Base-by-base conservation (phyloP, 1,140 invertebrate species). In the Drosophila kikkawai region DNA sequence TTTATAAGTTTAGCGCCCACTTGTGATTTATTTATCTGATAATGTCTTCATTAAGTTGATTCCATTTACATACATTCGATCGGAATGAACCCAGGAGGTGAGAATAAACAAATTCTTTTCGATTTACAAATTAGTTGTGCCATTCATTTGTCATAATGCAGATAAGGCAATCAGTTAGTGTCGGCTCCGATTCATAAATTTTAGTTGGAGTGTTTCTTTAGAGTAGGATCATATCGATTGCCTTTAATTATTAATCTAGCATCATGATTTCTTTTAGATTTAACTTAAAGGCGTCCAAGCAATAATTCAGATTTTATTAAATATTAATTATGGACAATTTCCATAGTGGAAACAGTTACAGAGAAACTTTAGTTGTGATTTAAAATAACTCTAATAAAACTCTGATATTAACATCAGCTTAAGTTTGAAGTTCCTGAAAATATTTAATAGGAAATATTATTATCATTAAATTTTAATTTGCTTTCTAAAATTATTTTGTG, bases 41-140 rank as follows among this genome's bases (percentile, higher is more conserved):
- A 73, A 73, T 73, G 69, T 73, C 69, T 73, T 73, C 69, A 73
- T 73, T 73, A 73, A 73, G 67, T 22, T 70, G 67, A 70, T 70
- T 66, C 63, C 67, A 71, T 73, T 73, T 73, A 70, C 67, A 70
- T 70, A 70, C 67, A 68, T 56, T 59, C 67, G 45, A 60, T 73
- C 67, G 69, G 44, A n/a, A 51, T 56, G 69, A 58, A 73, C 67
- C 26, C 44, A 11, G 47, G 37, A 71, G 67, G 69, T 59, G 69
- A 51, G 69, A 71, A 73, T 73, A 71, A 68, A 71, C 69, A 73
- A 71, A 73, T 71, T 73, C 69, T 39, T 71, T 73, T 50, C 57
- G 68, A 73, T 71, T 73, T 73, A 73, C 69, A 73, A 73, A 73
- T 73, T 73, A 73, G 53, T 59, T 73, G 44, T 73, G 67, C 69